Percentiles rank a stretch among this genome's conserved stretches.
Conservation (phyloP, 2,113 vertebrate species). For the Brachyhypopomus gauderio region DNA sequence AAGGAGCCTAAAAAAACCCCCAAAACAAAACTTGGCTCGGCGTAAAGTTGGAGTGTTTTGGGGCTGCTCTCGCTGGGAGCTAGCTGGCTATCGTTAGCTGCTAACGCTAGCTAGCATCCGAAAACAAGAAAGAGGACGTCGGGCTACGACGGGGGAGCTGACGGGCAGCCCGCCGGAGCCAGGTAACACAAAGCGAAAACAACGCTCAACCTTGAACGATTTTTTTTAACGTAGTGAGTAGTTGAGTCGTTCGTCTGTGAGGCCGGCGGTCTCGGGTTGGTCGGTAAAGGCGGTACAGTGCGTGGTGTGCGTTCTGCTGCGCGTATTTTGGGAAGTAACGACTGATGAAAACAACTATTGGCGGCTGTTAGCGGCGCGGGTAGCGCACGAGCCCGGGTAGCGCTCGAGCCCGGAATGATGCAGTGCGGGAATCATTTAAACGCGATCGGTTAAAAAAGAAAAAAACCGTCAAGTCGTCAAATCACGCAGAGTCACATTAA, state of each 20-base stretch:
- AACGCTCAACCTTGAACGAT: not conserved
- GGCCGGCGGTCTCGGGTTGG: not conserved
- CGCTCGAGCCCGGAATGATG: not conserved
- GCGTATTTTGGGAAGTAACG: not conserved
- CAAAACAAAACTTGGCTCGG: constrained; percentile 7
- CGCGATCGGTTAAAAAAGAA: too few species aligned
- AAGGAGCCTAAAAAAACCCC: constrained; percentile 24
- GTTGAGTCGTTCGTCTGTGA: not conserved
- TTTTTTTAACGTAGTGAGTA: not conserved
- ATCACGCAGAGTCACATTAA: not conserved
- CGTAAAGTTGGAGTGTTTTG: constrained; percentile 49
- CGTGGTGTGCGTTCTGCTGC: not conserved
- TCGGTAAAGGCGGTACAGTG: not conserved
- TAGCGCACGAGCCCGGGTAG: not conserved
- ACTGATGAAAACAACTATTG: constrained; percentile 23
- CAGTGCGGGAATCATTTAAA: constrained; percentile 38
- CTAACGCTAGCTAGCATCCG: constrained; percentile 57
- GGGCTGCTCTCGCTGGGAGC: constrained; percentile 69
- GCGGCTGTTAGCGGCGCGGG: constrained; percentile 18
- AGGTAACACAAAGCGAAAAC: constrained; percentile 46
- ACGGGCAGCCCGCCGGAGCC: constrained; percentile 52
- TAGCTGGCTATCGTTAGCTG: constrained; percentile 65
- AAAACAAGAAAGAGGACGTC: constrained; percentile 62
- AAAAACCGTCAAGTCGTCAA: not conserved
- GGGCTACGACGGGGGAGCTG: constrained; percentile 53